phyloP scores from a whole-genome alignment of 2,888 invertebrate genomes.

The Synanthedon myopaeformis region DNA sequence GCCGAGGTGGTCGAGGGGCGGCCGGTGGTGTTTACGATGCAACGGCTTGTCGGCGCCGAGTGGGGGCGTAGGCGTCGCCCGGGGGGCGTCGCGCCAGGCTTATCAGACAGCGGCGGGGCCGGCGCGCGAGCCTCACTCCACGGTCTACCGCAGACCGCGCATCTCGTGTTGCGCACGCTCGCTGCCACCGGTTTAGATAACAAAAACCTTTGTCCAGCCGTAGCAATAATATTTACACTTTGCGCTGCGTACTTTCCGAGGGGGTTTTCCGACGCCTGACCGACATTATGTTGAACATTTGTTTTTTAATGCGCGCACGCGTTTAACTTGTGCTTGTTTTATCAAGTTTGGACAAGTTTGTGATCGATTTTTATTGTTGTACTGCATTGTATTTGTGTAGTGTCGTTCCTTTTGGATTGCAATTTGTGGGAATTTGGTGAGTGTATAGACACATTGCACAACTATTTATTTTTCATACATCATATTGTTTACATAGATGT shows the following conservation, averaged over 20 bases:
- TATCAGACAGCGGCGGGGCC: conserved; percentile 68
- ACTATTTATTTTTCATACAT: not conserved
- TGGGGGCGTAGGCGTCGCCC: conserved; percentile 69
- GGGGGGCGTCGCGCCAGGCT: conserved; percentile 70
- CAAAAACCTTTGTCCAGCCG: conserved; percentile 69
- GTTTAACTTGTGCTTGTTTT: conserved; percentile 34
- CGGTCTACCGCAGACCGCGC: conserved; percentile 58
- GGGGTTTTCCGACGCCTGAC: conserved; percentile 57
- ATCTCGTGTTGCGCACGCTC: conserved; percentile 45
- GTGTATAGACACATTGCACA: conserved; percentile 13
- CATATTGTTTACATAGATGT: too few relatives aligned
- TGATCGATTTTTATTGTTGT: conserved; percentile 29
- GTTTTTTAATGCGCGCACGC: conserved; percentile 61
- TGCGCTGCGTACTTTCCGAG: conserved; percentile 54
- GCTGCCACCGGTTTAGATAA: conserved; percentile 62
- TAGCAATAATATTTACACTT: conserved; percentile 63
- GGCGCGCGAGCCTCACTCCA: conserved; percentile 67
- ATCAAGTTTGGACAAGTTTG: conserved; percentile 59
- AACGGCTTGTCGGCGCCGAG: conserved; percentile 54
- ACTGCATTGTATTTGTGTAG: conserved; percentile 23
- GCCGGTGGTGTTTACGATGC: conserved; percentile 56
- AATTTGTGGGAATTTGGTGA: conserved; percentile 46
- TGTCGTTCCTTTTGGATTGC: conserved; percentile 53
- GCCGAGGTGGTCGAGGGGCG: conserved; percentile 18
- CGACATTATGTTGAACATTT: conserved; percentile 54